phyloP scores from a whole-genome alignment of 92 coral and sea anemone species.

The Palythoa grandis region DNA sequence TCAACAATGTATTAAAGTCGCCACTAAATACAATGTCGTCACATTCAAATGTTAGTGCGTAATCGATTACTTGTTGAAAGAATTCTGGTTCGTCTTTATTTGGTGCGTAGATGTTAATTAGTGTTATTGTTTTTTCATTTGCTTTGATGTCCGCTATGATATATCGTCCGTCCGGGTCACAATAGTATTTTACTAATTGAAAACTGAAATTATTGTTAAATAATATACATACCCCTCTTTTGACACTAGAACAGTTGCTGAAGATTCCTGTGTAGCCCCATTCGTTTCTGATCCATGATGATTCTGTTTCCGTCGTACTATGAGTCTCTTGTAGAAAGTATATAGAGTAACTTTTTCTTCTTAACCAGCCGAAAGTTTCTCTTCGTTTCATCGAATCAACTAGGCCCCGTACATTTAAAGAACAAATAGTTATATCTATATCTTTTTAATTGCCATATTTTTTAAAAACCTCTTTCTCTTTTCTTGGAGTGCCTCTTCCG shows the following conservation, averaged over 20 bases:
- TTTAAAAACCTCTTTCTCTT: background rate
- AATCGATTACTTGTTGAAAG: background rate
- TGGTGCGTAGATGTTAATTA: background rate
- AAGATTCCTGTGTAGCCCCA: background rate
- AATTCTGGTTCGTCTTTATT: background rate
- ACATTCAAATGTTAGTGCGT: conserved; percentile 1
- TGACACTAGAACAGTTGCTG: background rate
- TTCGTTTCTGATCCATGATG: background rate
- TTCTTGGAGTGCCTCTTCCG: conserved; percentile 15
- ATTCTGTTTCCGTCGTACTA: background rate
- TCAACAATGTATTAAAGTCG: conserved; percentile 7
- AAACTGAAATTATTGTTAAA: background rate
- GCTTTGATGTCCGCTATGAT: too few relatives aligned
- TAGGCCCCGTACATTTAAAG: conserved; percentile 12
- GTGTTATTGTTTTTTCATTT: too few relatives aligned
- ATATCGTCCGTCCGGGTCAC: too few relatives aligned
- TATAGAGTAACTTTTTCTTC: background rate
- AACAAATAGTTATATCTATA: background rate
- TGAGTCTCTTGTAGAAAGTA: conserved; percentile 1
- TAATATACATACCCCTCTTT: background rate
- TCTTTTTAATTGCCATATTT: background rate
- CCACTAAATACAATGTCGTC: conserved; percentile 3
- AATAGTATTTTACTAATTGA: background rate
- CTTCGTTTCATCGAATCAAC: background rate
- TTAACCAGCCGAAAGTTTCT: background rate